A percentile compares a stretch with the other conserved stretches of the same genome.
Conservation (phyloP, 2,797 vertebrate genomes). For the Aeoliscus strigatus region DNA sequence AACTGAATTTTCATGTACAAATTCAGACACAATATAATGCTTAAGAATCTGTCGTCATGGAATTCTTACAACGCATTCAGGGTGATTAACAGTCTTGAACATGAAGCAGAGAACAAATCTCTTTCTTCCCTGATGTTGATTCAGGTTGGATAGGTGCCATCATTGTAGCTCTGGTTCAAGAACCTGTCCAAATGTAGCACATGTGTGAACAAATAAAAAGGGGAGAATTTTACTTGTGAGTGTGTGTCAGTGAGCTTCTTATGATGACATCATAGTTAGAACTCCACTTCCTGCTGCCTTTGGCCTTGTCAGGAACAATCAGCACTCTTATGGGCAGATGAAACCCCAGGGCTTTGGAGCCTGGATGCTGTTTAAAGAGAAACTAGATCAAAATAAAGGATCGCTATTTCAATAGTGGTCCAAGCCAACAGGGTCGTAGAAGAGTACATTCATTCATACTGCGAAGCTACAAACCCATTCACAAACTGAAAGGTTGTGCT, state of each 20-base stretch:
- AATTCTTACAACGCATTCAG: no score
- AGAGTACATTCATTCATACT: slow-evolving; percentile 1
- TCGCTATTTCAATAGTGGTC: neutral
- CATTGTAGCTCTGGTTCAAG: neutral
- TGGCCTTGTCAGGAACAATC: slow-evolving; percentile 47
- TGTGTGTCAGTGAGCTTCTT: neutral
- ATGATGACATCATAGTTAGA: slow-evolving; percentile 27
- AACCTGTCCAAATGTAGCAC: neutral
- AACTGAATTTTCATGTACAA: no score
- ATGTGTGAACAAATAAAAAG: neutral
- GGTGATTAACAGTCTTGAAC: no score
- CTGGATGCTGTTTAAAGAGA: slow-evolving; percentile 7
- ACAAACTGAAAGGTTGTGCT: no score
- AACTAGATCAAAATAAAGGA: no score
- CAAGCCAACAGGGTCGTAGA: neutral
- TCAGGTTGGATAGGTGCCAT: neutral
- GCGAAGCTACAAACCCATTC: neutral
- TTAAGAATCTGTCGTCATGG: no score
- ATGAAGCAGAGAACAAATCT: no score
- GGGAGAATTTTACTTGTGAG: neutral
- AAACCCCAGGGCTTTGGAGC: slow-evolving; percentile 21
- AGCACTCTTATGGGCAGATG: slow-evolving; percentile 25
- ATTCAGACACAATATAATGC: no score
- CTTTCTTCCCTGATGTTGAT: no score
- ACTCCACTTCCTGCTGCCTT: slow-evolving; percentile 38